These are phyloP conservation scores for Hermaeophaga mercurialis DNA, from an alignment of 2,888 invertebrate genomes.

Conservation along the genomic window DNA sequence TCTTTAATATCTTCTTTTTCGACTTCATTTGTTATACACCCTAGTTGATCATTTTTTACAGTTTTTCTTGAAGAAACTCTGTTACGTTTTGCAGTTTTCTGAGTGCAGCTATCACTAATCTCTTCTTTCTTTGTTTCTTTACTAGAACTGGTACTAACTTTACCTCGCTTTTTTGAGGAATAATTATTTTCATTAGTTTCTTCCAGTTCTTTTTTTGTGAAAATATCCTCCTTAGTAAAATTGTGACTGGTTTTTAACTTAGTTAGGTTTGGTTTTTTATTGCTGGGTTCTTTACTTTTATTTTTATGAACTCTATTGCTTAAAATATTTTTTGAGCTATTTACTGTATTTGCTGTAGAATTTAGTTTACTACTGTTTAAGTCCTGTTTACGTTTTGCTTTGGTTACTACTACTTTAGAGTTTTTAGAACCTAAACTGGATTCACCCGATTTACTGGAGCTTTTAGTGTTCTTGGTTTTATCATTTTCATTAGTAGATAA, in stretches of 20 bases:
- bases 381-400: constrained; percentile 4
- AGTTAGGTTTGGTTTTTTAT: neutral
- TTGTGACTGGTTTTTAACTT: neutral
- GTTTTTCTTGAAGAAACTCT: no score
- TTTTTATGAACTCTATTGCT: neutral
- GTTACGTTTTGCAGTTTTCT: no score
- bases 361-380: neutral
- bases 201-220: neutral
- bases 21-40: no score
- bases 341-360: neutral
- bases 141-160: no score
- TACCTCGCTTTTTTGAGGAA: no score
- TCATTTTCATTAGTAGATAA: constrained; percentile 46
- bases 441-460: constrained; percentile 21
- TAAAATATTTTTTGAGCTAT: neutral
- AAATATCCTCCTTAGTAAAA: neutral
- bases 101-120: no score
- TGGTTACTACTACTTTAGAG: constrained; percentile 10
- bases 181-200: neutral
- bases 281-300: constrained; percentile 16
- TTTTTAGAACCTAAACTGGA: constrained; percentile 21
- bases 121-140: no score
- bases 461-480: constrained; percentile 11
- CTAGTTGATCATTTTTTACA: no score
- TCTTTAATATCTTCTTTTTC: neutral